A percentile compares a stretch with the other conserved stretches of the same genome.
These are phyloP conservation scores for Aelia acuminata DNA, from an alignment of 2,888 invertebrate species.

Conservation along the genomic window DNA sequence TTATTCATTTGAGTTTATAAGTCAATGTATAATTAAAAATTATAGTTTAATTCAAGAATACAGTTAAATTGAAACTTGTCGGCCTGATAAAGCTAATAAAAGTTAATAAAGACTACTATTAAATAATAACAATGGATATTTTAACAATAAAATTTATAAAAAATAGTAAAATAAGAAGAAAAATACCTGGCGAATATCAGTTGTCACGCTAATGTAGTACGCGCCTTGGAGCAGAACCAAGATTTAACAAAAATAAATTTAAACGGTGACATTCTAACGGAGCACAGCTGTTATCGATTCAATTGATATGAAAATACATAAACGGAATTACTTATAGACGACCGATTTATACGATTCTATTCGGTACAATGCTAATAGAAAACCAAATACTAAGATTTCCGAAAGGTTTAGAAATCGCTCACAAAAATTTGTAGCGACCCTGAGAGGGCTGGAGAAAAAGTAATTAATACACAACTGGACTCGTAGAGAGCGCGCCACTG, in stretches of 20 bases:
- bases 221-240: constrained; percentile 15
- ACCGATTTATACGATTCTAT: not conserved
- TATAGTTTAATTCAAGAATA: not conserved
- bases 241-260: constrained; percentile 40
- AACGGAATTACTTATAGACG: not conserved
- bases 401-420: not conserved
- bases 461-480: not conserved
- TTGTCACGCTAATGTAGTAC: constrained; percentile 11
- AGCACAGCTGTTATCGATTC: constrained; percentile 35
- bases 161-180: not conserved
- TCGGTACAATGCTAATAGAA: not conserved
- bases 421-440: not conserved
- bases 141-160: not conserved
- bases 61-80: not conserved
- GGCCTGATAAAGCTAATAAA: not conserved
- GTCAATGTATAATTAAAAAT: not conserved
- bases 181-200: constrained; percentile 36
- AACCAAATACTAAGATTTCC: not conserved
- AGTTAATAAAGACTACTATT: not conserved
- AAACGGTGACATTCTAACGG: constrained; percentile 18
- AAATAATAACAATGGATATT: not conserved
- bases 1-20: not conserved
- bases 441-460: not conserved
- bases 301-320: not conserved
- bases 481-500: not conserved